Base-by-base conservation (phyloP, 2,113 vertebrate species). In the Ceyx margarethae region DNA sequence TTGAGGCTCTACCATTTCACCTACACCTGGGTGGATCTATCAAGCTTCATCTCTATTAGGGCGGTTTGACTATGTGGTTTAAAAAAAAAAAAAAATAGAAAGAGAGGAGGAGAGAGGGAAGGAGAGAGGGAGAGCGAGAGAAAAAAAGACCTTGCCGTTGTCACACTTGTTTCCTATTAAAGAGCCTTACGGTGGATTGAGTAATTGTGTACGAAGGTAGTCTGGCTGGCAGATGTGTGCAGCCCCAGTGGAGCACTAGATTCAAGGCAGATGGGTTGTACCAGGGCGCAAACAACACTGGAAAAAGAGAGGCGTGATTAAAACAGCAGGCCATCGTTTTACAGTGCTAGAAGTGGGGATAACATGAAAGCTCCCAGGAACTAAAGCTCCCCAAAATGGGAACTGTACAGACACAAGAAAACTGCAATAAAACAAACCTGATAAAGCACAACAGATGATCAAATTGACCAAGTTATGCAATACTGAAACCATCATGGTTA, bases 91-190 rank as follows among this genome's bases (percentile, higher is more conserved):
- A 64, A 85, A 33, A 71, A 64, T 51, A 90, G 79, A 51, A 83
- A 76, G 66, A 16, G 31, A 23, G 75, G 7, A 85, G 4, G 54
- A 58, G 68, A 65, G 62, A 66, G 58, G 1, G 48, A 86, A 33
- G 66, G 58, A 82, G 90, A 69, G 91, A n/a, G 65, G 13, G 73
- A 50, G 89, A 81, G 74, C 1, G 22, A 89, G 86, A 82, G 89
- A 92, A 81, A 91, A 50, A 95, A 90, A 87, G 95, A 78, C 94
- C 89, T 97, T 95, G 96, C 96, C 90, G 93, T 97, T 97, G 97
- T 97, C 96, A 97, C 97, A 98, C 98, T 98, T 98, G 98, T 97
- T 98, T 98, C 97, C 96, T 97, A 98, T 98, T 98, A 98, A 97
- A 97, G 95, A 97, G 95, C 95, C 97, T 97, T 97, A 96, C 94